phyloP scores from a whole-genome alignment of 2,797 vertebrate genomes.

The Onychomys arenicola region DNA sequence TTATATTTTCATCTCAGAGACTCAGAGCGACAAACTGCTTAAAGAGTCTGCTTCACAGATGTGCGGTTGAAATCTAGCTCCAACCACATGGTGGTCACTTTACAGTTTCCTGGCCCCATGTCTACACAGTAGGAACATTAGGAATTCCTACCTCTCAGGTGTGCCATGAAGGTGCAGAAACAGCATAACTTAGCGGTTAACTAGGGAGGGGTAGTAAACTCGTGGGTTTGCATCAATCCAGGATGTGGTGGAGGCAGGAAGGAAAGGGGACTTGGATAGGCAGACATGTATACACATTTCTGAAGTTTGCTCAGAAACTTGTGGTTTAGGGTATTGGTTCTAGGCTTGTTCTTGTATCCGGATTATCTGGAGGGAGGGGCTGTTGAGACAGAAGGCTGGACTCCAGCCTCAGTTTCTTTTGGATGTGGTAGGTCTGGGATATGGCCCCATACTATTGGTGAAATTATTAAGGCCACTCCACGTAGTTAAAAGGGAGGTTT shows the following conservation, averaged over 20 bases:
- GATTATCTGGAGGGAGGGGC: background rate
- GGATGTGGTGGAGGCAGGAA: slow-evolving; percentile 7
- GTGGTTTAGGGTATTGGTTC: background rate
- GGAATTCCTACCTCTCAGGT: background rate
- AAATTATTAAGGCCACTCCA: too few relatives aligned
- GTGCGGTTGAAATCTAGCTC: background rate
- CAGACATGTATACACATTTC: background rate
- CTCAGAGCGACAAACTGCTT: background rate
- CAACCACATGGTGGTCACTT: background rate
- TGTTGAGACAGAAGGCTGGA: background rate
- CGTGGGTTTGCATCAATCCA: background rate
- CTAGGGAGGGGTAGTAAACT: background rate
- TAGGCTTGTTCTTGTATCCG: background rate
- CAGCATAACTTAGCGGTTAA: background rate
- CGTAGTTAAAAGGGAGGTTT: too few relatives aligned
- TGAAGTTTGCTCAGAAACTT: slow-evolving; percentile 23
- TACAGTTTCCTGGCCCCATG: background rate
- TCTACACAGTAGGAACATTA: background rate
- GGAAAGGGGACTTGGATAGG: background rate
- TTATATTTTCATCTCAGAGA: background rate
- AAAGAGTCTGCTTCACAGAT: background rate
- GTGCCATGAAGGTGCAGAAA: background rate
- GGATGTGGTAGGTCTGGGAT: background rate
- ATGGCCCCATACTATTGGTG: too few relatives aligned
- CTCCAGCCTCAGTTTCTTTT: slow-evolving; percentile 4